Conservation (phyloP, 2,797 vertebrate genomes). For the Gymnothorax reevesii region DNA sequence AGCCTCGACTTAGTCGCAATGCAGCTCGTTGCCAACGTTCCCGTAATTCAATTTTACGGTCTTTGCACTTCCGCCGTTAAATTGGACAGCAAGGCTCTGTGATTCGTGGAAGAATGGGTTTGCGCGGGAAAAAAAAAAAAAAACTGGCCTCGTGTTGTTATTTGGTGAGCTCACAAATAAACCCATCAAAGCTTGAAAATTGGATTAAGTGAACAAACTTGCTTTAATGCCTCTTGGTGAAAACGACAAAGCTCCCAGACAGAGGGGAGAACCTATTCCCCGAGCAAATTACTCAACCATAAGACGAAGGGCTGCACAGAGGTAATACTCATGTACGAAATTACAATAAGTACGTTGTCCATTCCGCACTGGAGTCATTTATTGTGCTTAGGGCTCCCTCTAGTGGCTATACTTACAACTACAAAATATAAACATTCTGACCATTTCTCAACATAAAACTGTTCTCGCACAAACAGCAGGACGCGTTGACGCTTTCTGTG, state of each 20-base stretch:
- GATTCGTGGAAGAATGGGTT: not conserved
- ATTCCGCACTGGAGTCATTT: not conserved
- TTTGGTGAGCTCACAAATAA: not conserved
- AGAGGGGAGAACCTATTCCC: not conserved
- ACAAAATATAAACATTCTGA: not conserved
- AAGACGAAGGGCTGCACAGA: not conserved
- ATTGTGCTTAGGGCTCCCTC: not conserved
- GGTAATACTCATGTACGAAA: not conserved
- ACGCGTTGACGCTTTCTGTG: too few relatives aligned
- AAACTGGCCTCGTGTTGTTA: not conserved
- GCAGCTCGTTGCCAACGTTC: not conserved
- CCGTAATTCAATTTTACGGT: not conserved
- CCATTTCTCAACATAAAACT: not conserved
- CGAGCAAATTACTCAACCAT: not conserved
- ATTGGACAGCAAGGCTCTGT: not conserved
- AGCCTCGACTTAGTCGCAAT: not conserved
- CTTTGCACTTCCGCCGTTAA: not conserved
- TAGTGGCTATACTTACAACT: not conserved
- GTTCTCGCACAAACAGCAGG: too few relatives aligned
- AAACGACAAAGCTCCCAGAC: not conserved
- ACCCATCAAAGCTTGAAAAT: not conserved
- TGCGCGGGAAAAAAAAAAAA: not conserved
- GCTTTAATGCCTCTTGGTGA: not conserved
- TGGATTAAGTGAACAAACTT: not conserved
- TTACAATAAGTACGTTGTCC: not conserved